Evolutionary conservation across 2,888 invertebrate genomes (phyloP), one percentile per base, ranked within the genome.

Genomic region (Diarsia dahlii): DNA sequence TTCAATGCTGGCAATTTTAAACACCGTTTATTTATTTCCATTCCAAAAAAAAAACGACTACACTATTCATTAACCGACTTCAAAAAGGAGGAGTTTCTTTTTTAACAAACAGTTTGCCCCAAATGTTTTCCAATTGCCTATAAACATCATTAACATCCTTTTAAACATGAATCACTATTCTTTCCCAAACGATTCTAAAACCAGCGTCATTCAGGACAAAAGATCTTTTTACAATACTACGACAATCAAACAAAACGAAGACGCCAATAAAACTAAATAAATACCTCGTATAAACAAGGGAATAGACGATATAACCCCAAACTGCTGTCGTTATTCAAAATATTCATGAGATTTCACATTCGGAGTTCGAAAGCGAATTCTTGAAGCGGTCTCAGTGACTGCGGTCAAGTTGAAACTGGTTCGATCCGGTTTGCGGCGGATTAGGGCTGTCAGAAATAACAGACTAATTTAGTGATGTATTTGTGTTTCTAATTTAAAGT

Each of bases 331-430:
- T 84, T 81, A 87, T 89, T 84, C 86, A 80, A 89, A 84, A 83
- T 88, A 88, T 88, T 89, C 88, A 88, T 88, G 86, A 89, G 82
- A 81, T 88, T 58, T 80, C 74, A 76, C 71, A 75, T 74, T 75
- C 81, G 72, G n/a, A 71, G 66, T 77, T 73, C 52, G 70, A 58
- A 78, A 69, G 64, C 72, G 72, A 86, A 86, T 84, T 85, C 85
- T 79, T 70, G 74, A 58, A 60, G 71, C 67, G 73, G 68, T 81
- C 71, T 52, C 48, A 79, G 67, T 72, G 79, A 74, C 81, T 78
- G 81, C 69, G 82, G 82, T 83, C 80, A 74, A 67, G 63, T 50
- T 79, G 56, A 70, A 62, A 78, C 76, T 45, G 64, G 39, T 73
- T 75, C 23, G 60, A 80, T 77, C 67, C 68, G 78, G 75, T 48